A percentile compares a stretch with the other conserved stretches of the same genome.
phyloP scores from a whole-genome alignment of 2,113 vertebrate species.

The Cryptomyrus ogoouensis region DNA sequence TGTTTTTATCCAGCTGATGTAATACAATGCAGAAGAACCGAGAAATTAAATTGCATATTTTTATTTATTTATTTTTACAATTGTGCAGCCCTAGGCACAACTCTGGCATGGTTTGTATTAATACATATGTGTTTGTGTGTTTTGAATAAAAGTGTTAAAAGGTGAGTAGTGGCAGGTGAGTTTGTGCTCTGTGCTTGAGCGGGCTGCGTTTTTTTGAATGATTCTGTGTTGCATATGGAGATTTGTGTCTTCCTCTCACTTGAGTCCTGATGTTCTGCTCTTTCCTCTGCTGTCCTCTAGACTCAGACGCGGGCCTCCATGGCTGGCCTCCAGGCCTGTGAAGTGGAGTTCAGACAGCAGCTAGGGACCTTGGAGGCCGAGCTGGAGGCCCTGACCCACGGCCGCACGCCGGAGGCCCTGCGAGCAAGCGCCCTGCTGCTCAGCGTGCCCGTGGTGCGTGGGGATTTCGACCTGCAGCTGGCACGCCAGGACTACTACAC shows the following conservation, averaged over 20 bases:
- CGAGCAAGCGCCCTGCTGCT: conserved; percentile 68
- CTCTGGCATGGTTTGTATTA: not conserved
- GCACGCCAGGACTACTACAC: conserved; percentile 68
- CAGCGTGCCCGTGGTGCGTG: conserved; percentile 69
- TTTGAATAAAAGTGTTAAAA: not conserved
- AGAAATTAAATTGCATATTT: too few relatives aligned
- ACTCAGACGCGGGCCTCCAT: conserved; percentile 48
- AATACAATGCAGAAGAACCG: too few relatives aligned
- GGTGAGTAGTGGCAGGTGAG: not conserved
- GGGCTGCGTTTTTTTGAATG: not conserved
- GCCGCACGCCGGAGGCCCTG: conserved; percentile 62
- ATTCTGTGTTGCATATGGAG: not conserved
- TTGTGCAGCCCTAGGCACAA: too few relatives aligned
- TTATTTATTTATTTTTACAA: too few relatives aligned
- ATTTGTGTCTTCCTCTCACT: not conserved
- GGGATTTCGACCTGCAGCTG: conserved; percentile 69
- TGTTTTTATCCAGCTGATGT: too few relatives aligned
- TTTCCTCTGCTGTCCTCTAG: conserved; percentile 13
- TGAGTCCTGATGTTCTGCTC: not conserved
- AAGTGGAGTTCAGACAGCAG: conserved; percentile 60
- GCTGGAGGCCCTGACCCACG: conserved; percentile 59
- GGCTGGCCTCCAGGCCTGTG: conserved; percentile 50
- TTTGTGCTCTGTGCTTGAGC: not conserved
- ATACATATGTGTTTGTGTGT: not conserved
- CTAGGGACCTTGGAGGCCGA: conserved; percentile 66